Evolutionary conservation across 2,113 vertebrate genomes (phyloP).

Genomic region (Pseudopipra pipra): DNA sequence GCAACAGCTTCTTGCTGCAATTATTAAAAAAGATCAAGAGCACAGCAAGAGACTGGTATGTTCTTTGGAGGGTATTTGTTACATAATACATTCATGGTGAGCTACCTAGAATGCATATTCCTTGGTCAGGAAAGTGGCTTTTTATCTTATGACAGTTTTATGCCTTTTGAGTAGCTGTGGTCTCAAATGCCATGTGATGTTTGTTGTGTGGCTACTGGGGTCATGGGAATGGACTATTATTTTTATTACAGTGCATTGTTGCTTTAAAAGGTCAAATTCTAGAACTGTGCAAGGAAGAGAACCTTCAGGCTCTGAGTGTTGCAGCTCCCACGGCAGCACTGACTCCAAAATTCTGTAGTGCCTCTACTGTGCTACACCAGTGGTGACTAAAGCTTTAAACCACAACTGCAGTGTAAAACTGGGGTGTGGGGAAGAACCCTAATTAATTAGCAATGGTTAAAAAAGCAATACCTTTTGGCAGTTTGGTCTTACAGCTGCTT

Average conservation of each 20-base stretch:
- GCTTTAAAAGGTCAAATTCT: not conserved
- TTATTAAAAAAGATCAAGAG: conserved; percentile 86
- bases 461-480: not conserved
- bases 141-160: not conserved
- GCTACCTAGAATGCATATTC: not conserved
- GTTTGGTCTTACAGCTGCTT: not conserved
- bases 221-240: not conserved
- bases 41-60: conserved; percentile 89
- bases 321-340: not conserved
- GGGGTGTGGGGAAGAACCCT: not conserved
- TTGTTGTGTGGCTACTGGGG: not conserved
- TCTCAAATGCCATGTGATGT: not conserved
- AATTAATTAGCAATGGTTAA: not conserved
- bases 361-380: not conserved
- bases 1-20: conserved; percentile 82
- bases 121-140: not conserved
- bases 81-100: not conserved
- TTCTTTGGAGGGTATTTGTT: not conserved
- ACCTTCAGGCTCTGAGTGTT: not conserved
- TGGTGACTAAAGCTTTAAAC: not conserved
- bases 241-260: not conserved
- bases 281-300: not conserved
- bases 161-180: not conserved
- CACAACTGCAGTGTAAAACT: too few relatives aligned
- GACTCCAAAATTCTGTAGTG: not conserved